Conservation (phyloP, 1,140 invertebrate species). For the Hyles euphorbiae region DNA sequence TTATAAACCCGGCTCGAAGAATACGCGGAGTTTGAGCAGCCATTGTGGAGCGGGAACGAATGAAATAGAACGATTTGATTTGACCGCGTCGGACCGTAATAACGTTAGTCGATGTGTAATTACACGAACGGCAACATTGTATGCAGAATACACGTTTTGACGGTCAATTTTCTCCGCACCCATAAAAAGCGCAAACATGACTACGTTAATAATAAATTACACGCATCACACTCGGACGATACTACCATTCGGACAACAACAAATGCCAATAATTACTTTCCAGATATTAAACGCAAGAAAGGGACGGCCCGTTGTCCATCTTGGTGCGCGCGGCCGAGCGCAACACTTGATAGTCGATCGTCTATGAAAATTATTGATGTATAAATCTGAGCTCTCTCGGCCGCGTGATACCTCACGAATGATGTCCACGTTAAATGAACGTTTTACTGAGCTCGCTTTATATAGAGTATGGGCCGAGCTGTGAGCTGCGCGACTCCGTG, state of each 20-base stretch:
- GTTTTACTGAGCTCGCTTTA: conserved; percentile 16
- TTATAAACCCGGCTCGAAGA: conserved; percentile 7
- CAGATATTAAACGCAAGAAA: conserved; percentile 32
- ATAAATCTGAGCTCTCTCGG: conserved; percentile 27
- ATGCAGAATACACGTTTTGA: conserved; percentile 35
- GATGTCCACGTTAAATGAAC: conserved; percentile 13
- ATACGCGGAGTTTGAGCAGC: too few relatives aligned
- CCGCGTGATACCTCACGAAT: too few relatives aligned
- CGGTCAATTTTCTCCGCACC: conserved; percentile 49
- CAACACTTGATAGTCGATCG: background rate
- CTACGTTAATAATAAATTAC: conserved; percentile 59
- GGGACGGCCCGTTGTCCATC: conserved; percentile 14
- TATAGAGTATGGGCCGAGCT: background rate
- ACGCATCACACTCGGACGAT: conserved; percentile 37
- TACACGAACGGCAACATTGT: conserved; percentile 36
- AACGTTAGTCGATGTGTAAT: conserved; percentile 24
- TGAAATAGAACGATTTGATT: conserved; percentile 21
- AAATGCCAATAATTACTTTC: conserved; percentile 48
- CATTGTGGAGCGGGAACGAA: conserved; percentile 12
- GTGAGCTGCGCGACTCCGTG: background rate
- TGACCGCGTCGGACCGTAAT: conserved; percentile 8
- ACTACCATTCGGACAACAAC: conserved; percentile 42
- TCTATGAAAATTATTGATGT: conserved; percentile 29
- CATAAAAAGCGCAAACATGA: conserved; percentile 52
- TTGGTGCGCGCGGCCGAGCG: background rate